Percentiles rank a stretch among this genome's conserved stretches.
Conservation (phyloP, 2,113 vertebrate species). For the Arenaria interpres region DNA sequence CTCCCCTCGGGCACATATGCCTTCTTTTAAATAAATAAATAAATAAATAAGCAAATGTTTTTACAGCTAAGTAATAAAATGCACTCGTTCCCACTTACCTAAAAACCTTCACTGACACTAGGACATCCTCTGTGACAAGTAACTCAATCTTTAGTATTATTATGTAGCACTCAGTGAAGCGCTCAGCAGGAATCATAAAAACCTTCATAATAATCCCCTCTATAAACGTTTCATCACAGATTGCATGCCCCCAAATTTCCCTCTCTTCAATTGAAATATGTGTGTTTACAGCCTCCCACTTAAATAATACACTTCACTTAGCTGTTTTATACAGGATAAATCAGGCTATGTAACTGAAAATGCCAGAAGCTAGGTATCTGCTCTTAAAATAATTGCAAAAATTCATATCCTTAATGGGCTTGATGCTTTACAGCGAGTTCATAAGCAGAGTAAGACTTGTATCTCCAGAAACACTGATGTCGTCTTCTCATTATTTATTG, state of each 20-base stretch:
- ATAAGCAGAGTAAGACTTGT: neutral
- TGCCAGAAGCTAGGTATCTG: neutral
- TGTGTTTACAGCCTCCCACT: neutral
- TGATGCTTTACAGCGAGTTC: neutral
- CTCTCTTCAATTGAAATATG: neutral
- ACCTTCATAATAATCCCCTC: neutral
- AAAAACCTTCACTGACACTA: neutral
- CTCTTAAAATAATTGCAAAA: neutral
- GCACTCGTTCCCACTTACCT: neutral
- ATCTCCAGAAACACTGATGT: neutral
- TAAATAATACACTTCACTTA: neutral
- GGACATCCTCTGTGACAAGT: neutral
- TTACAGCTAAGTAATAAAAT: neutral
- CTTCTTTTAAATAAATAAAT: neutral
- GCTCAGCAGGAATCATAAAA: neutral
- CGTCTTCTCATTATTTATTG: neutral
- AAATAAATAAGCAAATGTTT: neutral
- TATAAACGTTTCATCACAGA: neutral
- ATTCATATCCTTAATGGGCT: neutral
- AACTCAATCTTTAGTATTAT: neutral
- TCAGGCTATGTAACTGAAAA: neutral
- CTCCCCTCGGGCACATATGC: neutral
- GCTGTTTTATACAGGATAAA: neutral
- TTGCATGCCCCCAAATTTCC: neutral
- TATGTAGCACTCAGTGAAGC: neutral